Base-by-base conservation (phyloP, 2,888 invertebrate species). In the Thereva nobilitata region DNA sequence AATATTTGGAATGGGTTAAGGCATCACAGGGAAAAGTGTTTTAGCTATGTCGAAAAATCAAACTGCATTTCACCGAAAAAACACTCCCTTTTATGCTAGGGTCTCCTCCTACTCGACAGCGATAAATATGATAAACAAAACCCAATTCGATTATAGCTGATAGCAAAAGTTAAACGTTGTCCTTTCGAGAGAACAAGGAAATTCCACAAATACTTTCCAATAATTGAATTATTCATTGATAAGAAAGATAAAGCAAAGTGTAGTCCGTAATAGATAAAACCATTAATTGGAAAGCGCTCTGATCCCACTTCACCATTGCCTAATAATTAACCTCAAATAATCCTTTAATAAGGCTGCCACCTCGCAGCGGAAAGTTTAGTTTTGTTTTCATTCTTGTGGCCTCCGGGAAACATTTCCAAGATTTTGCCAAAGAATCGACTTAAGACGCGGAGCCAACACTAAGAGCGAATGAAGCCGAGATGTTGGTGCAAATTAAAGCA, bases 201-300 rank as follows among this genome's bases (percentile, higher is more conserved):
- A 23, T 23, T 23, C 23, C 23, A 2, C 23, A 23, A 23, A 23
- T 23, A 2, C 23, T 23, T 23, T 2, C 23, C 23, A 23, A 23
- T 23, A 23, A 23, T 23, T 23, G 23, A 23, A 23, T 23, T 23
- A 23, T 23, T 23, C 23, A 23, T 2, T 23, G 23, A 23, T 23
- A 23, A 1, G 23, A 23, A 23, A 23, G 23, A 23, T 23, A 23
- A 23, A 41, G 35, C 44, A 44, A 44, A 44, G n/a, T 35, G 10
- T 23, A 66, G 7, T 35, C n/a, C 57, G n/a, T 57, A 66, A 66
- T 66, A 57, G 57, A 59, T 50, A 52, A 66, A 56, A 47, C 41
- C 66, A 66, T 66, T 66, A 66, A 59, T 66, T 44, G 56, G 57
- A 40, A 53, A 68, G 44, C 57, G 50, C 41, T 38, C 44, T 45